Evolutionary conservation across 2,797 vertebrate species (phyloP).

Genomic region (Tapirus indicus): DNA sequence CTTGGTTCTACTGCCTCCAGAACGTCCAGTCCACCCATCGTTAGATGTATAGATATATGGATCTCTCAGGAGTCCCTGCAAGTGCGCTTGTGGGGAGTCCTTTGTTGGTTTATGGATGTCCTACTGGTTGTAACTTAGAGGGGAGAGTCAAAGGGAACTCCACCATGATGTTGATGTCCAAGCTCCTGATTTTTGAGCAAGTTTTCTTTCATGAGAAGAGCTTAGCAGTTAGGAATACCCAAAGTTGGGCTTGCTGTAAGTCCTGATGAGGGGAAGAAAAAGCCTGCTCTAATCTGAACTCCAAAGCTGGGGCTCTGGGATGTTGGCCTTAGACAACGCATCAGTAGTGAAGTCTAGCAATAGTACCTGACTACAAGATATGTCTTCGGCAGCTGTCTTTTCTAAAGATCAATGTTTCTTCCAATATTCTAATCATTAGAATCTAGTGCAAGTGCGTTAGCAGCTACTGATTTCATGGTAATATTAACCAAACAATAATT

Average conservation of each 20-base stretch:
- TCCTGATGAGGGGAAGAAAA: background rate
- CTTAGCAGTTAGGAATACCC: background rate
- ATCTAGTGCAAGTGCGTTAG: background rate
- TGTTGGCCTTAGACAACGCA: background rate
- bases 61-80: too few species aligned
- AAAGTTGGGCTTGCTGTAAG: background rate
- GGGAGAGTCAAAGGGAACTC: too few species aligned
- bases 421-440: conserved; percentile 16
- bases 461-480: background rate
- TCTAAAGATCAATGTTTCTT: background rate
- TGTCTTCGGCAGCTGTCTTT: background rate
- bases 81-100: too few species aligned
- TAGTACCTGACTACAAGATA: background rate
- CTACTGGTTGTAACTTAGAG: too few species aligned
- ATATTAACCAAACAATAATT: background rate
- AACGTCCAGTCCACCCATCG: too few species aligned
- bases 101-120: too few species aligned
- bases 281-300: background rate
- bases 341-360: background rate
- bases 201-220: background rate
- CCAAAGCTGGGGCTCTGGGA: background rate
- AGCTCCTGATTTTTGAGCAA: background rate
- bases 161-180: too few species aligned
- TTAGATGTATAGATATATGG: too few species aligned
- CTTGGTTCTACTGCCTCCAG: too few species aligned